Conservation (phyloP, 2,113 vertebrate species). For the Gorsachius goisagi region DNA sequence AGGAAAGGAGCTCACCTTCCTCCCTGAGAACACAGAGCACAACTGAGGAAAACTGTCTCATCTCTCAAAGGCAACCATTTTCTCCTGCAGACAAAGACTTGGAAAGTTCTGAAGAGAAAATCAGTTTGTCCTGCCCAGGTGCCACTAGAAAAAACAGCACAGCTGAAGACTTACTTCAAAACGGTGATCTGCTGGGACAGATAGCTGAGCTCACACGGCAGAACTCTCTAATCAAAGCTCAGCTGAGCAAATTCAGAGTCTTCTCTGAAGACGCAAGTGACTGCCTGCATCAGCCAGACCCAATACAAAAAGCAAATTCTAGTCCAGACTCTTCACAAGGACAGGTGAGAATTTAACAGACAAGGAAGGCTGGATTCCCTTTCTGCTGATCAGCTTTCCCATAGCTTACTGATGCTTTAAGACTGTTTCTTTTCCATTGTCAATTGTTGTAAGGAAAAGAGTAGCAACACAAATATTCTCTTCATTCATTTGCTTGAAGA, state of each 20-base stretch:
- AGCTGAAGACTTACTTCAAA: not conserved
- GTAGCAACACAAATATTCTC: not conserved
- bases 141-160: not conserved
- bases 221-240: slow-evolving; percentile 81
- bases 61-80: slow-evolving; percentile 38
- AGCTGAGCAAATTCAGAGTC: slow-evolving; percentile 68
- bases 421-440: not conserved
- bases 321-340: not conserved
- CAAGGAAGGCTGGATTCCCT: not conserved
- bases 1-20: slow-evolving; percentile 46
- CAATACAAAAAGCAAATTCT: not conserved
- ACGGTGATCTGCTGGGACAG: slow-evolving; percentile 74
- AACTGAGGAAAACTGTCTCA: slow-evolving; percentile 37
- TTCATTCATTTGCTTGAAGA: not conserved
- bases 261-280: slow-evolving; percentile 38
- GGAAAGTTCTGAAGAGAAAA: not conserved
- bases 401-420: not conserved
- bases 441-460: not conserved
- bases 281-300: slow-evolving; percentile 3
- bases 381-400: not conserved
- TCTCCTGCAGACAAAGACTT: slow-evolving; percentile 38
- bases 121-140: not conserved
- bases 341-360: slow-evolving; percentile 40
- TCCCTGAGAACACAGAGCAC: slow-evolving; percentile 8
- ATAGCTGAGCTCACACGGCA: slow-evolving; percentile 81